A percentile compares a stretch with the other conserved stretches of the same genome.
phyloP scores from a whole-genome alignment of 2,797 vertebrate genomes.

The Oryzias sinensis region DNA sequence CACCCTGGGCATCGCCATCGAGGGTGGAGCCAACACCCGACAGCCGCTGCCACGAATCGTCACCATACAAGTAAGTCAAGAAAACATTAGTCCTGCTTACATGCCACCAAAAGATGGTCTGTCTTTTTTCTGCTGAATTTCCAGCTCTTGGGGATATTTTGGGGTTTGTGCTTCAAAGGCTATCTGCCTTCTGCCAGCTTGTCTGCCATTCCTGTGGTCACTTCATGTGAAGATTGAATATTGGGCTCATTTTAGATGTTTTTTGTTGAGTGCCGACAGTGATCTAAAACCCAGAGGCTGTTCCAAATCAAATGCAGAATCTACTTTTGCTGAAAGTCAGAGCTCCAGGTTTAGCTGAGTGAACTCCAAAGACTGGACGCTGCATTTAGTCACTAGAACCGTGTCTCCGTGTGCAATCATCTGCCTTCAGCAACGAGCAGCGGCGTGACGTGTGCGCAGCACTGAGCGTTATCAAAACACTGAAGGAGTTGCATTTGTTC shows the following conservation, averaged over 20 bases:
- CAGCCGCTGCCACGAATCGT: constrained; percentile 96
- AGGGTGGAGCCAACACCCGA: constrained; percentile 95
- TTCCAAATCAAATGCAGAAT: background rate
- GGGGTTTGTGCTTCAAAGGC: too few relatives aligned
- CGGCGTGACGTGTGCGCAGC: constrained; percentile 18
- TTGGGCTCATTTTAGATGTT: background rate
- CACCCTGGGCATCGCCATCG: constrained; percentile 96
- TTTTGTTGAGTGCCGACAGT: background rate
- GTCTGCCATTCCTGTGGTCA: background rate
- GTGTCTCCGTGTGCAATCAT: constrained; percentile 8
- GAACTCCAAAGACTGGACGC: constrained; percentile 21
- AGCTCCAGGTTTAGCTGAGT: background rate
- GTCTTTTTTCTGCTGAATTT: too few relatives aligned
- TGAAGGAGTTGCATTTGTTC: constrained; percentile 24
- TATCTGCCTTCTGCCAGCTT: too few relatives aligned
- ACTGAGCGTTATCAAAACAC: constrained; percentile 29
- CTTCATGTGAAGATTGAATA: background rate
- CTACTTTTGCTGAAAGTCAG: constrained; percentile 5
- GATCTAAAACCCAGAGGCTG: background rate
- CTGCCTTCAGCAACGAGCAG: constrained; percentile 9
- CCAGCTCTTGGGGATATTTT: too few relatives aligned
- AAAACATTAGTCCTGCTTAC: background rate
- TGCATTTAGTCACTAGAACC: constrained; percentile 5
- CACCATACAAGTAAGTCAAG: constrained; percentile 89
- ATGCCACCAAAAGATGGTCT: background rate